These are phyloP conservation scores for Stigmatopora nigra DNA, from an alignment of 2,113 vertebrate species.

Conservation along the genomic window DNA sequence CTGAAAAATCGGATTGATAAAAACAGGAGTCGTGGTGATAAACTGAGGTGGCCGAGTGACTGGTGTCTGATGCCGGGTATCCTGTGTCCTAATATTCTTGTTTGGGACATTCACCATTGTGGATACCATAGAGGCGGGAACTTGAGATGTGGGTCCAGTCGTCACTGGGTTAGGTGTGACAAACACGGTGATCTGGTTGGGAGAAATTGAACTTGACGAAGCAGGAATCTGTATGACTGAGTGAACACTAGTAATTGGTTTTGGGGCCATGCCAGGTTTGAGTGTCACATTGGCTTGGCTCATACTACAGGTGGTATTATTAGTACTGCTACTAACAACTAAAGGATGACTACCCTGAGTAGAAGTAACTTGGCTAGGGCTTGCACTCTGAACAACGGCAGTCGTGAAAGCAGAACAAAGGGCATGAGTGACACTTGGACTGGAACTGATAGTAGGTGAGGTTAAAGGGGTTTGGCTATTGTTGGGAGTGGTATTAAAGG, in stretches of 20 bases:
- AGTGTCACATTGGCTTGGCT: conserved; percentile 23
- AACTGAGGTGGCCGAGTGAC: conserved; percentile 76
- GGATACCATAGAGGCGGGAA: conserved; percentile 77
- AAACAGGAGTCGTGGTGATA: conserved; percentile 83
- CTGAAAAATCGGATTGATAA: conserved; percentile 91
- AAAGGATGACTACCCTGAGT: conserved; percentile 41
- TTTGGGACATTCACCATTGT: conserved; percentile 84
- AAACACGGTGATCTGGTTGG: conserved; percentile 92
- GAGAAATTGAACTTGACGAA: conserved; percentile 75
- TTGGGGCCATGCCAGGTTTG: conserved; percentile 64
- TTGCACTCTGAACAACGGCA: conserved; percentile 40
- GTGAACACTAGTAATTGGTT: conserved; percentile 68
- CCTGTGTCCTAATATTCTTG: conserved; percentile 81
- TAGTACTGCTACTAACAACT: conserved; percentile 35
- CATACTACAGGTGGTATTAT: conserved; percentile 35
- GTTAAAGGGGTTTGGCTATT: conserved; percentile 37
- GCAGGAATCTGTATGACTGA: conserved; percentile 79
- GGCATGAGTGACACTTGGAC: conserved; percentile 31
- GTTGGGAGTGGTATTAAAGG: conserved; percentile 32
- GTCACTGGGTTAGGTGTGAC: conserved; percentile 90
- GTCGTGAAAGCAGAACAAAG: conserved; percentile 30
- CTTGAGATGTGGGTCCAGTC: conserved; percentile 76
- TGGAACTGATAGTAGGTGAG: conserved; percentile 25
- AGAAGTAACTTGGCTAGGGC: conserved; percentile 38
- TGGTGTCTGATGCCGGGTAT: conserved; percentile 67